Percentiles rank a stretch among this genome's conserved stretches.
Conservation (phyloP, 2,888 invertebrate genomes). For the Thera britannica region DNA sequence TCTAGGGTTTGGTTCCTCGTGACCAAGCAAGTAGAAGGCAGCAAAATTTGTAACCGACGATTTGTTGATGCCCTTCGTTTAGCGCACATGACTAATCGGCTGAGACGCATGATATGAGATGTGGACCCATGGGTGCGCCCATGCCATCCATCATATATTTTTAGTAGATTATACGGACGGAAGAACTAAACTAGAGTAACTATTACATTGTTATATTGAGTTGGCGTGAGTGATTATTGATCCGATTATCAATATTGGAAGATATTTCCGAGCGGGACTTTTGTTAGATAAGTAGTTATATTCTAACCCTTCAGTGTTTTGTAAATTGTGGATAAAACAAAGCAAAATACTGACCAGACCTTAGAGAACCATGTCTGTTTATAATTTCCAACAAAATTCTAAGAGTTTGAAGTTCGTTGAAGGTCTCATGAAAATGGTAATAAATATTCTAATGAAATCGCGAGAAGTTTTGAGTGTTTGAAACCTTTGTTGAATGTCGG, state of each 20-base stretch:
- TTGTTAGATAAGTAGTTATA: neutral
- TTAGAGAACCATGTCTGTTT: slow-evolving; percentile 38
- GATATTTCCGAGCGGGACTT: neutral
- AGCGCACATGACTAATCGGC: no score
- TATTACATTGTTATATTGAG: no score
- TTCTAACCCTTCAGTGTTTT: slow-evolving; percentile 23
- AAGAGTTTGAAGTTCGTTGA: slow-evolving; percentile 28
- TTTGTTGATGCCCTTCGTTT: no score
- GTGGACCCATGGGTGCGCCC: no score
- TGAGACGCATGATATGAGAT: no score
- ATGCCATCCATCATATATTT: no score
- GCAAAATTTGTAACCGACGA: no score
- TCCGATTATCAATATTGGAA: neutral
- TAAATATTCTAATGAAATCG: slow-evolving; percentile 55
- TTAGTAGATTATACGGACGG: no score
- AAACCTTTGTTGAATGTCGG: slow-evolving; percentile 49
- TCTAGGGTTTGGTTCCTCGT: no score
- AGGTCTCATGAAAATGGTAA: slow-evolving; percentile 42
- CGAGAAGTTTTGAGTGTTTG: slow-evolving; percentile 45
- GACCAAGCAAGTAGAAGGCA: no score
- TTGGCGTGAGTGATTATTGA: neutral
- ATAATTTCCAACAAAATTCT: slow-evolving; percentile 29
- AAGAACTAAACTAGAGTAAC: no score
- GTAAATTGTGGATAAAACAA: slow-evolving; percentile 36
- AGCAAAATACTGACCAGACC: slow-evolving; percentile 35